Evolutionary conservation across 2,797 vertebrate species (phyloP).

Genomic region (Cephalopachus bancanus): DNA sequence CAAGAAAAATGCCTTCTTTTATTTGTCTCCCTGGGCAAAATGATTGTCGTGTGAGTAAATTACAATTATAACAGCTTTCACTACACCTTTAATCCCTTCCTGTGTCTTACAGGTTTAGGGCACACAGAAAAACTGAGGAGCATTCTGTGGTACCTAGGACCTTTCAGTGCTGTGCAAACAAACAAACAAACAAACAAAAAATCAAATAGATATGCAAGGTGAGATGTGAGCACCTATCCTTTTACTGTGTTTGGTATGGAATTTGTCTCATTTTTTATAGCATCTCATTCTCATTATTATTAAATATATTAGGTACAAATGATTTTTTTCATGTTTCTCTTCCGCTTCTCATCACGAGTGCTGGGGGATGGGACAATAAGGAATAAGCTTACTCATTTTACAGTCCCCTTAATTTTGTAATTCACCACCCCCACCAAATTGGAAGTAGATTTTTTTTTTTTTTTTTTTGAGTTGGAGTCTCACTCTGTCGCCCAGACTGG

Average conservation of each 20-base stretch:
- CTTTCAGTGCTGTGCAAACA: conserved; percentile 5
- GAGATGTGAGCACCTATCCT: not conserved
- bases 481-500: no score
- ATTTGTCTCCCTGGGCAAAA: conserved; percentile 39
- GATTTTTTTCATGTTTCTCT: conserved; percentile 60
- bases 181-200: not conserved
- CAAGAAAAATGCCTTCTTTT: conserved; percentile 68
- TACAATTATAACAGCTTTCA: conserved; percentile 63
- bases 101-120: not conserved
- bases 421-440: conserved; percentile 36
- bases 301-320: conserved; percentile 64
- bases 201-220: not conserved
- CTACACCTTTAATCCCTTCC: not conserved
- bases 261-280: conserved; percentile 47
- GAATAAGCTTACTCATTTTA: conserved; percentile 64
- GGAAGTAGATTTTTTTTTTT: conserved; percentile 70
- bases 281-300: conserved; percentile 44
- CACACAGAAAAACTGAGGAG: conserved; percentile 25
- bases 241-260: conserved; percentile 49
- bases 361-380: conserved; percentile 34
- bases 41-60: conserved; percentile 34
- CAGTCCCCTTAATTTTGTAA: conserved; percentile 69
- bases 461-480: no score
- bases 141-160: not conserved
- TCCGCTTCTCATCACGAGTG: not conserved